Conservation (phyloP, 1,140 invertebrate species). For the Babylonia areolata region DNA sequence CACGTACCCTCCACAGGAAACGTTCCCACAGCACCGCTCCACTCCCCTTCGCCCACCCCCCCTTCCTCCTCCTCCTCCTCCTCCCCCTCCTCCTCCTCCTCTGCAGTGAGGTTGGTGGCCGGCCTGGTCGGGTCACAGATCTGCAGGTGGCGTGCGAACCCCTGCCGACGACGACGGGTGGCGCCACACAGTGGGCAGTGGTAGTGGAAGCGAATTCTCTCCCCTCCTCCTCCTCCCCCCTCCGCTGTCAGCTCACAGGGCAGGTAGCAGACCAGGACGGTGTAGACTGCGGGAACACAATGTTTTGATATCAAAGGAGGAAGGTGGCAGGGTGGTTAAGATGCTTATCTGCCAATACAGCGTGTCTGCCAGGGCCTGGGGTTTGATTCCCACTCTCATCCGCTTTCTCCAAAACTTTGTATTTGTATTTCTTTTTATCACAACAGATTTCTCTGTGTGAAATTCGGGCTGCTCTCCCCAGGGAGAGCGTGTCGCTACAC, state of each 20-base stretch:
- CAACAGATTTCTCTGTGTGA: too few species aligned
- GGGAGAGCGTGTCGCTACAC: too few species aligned
- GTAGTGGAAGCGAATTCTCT: slow-evolving; percentile 39
- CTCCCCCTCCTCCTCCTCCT: background rate
- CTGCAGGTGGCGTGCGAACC: slow-evolving; percentile 29
- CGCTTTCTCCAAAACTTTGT: too few species aligned
- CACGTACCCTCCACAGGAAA: background rate
- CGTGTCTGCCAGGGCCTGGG: too few species aligned
- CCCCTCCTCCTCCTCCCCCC: background rate
- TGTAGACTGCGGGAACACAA: slow-evolving; percentile 38
- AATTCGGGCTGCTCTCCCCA: too few species aligned
- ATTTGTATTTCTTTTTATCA: too few species aligned
- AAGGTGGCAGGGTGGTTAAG: too few species aligned
- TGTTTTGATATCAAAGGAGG: too few species aligned
- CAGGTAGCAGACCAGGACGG: slow-evolving; percentile 36
- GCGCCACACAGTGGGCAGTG: slow-evolving; percentile 45
- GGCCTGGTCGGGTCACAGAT: slow-evolving; percentile 28
- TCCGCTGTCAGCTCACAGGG: background rate
- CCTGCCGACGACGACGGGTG: slow-evolving; percentile 31
- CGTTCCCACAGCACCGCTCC: background rate
- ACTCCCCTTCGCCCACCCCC: background rate
- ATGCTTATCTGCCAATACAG: too few species aligned
- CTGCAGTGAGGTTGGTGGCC: background rate
- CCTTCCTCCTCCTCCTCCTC: background rate
- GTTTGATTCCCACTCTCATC: too few species aligned